Base-by-base conservation (phyloP, 2,888 invertebrate genomes). In the Baronia brevicornis region DNA sequence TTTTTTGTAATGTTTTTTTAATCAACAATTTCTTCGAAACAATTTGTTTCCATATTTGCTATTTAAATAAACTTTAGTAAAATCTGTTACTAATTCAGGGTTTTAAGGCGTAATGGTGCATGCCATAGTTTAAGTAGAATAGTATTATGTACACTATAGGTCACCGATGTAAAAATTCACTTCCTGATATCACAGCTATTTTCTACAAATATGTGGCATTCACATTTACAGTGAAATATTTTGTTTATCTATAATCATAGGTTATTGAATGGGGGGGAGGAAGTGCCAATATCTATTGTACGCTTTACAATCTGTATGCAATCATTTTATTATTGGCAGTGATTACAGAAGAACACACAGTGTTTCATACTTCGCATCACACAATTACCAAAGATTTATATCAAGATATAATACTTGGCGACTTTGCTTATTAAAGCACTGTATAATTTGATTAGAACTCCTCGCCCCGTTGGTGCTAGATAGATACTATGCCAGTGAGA, bases 121-220 rank as follows among this genome's bases (percentile, higher is more conserved):
- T 72, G 73, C 73, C 77, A 67, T 80, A 78, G 75, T 44, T 46
- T 78, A 78, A 70, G 66, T 73, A 75, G 70, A 50, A 55, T 62
- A 59, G 58, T 61, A 63, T 43, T 43, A 28, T 33, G 26, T 42
- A 38, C 20, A 20, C n/a, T 19, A 19, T 36, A 26, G 15, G 30
- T 28, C 30, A 35, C 9, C 22, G 41, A 30, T 38, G 37, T 18
- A 25, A 36, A 22, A 18, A 10, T 33, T 30, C 19, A 24, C 21
- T 31, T 33, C 11, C 5, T 23, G 27, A 29, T 12, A 21, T 28
- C 26, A 48, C 46, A 41, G 39, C 38, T 45, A 46, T 45, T 44
- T 46, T 40, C 43, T 36, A 33, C 31, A 17, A 9, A 13, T 22
- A n/a, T n/a, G n/a, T n/a, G n/a, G 22, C 18, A 27, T 17, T 22